Conservation (phyloP, 2,888 invertebrate genomes). For the Muschampia plurimacula region DNA sequence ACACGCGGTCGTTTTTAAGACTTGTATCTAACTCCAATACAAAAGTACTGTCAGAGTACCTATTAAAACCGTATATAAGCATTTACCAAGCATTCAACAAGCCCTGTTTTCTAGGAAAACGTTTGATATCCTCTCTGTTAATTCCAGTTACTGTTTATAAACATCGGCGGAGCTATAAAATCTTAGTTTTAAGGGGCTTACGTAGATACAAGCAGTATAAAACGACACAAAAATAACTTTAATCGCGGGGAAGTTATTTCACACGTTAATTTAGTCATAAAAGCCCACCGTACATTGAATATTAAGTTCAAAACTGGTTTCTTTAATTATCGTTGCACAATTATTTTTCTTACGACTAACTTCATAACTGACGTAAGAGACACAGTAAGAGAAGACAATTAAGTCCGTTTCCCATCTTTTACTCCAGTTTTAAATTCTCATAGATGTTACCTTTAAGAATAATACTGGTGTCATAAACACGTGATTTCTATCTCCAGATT, state of each 20-base stretch:
- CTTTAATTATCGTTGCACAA: slow-evolving; percentile 19
- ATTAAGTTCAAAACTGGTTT: slow-evolving; percentile 15
- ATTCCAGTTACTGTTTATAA: slow-evolving; percentile 26
- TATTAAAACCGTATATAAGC: slow-evolving; percentile 15
- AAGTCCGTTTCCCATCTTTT: slow-evolving; percentile 46
- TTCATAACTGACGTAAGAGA: slow-evolving; percentile 7
- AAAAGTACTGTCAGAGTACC: slow-evolving; percentile 8
- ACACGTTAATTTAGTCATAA: slow-evolving; percentile 8
- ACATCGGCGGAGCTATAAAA: slow-evolving; percentile 24
- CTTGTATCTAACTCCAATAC: not conserved
- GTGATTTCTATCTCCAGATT: slow-evolving; percentile 68
- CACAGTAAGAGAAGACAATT: slow-evolving; percentile 26
- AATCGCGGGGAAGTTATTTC: not conserved
- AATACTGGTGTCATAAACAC: slow-evolving; percentile 60
- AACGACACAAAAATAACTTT: slow-evolving; percentile 18
- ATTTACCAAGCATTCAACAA: slow-evolving; percentile 14
- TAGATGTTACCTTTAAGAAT: slow-evolving; percentile 44
- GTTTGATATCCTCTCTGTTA: slow-evolving; percentile 26
- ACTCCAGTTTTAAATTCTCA: slow-evolving; percentile 45
- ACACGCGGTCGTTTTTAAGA: not conserved
- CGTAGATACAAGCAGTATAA: slow-evolving; percentile 4
- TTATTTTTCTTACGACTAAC: slow-evolving; percentile 13
- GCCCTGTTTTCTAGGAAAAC: slow-evolving; percentile 22
- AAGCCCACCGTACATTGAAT: slow-evolving; percentile 5
- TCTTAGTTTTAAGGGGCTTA: slow-evolving; percentile 25